Conservation (phyloP, 2,797 vertebrate genomes). For the Chloroceryle amazona region DNA sequence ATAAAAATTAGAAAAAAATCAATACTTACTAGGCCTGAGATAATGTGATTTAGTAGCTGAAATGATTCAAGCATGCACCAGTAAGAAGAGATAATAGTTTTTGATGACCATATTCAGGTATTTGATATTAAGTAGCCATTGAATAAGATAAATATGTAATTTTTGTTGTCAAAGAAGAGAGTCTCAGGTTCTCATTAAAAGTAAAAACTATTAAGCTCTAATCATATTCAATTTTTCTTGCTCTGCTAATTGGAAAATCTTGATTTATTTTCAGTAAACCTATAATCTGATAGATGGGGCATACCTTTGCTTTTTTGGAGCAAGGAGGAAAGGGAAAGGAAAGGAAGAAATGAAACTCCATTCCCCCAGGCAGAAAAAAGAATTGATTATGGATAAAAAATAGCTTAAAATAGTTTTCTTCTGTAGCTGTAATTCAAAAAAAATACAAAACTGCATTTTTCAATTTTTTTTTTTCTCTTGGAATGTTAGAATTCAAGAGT, state of each 20-base stretch:
- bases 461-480: not conserved
- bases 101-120: not conserved
- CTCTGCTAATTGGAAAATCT: not conserved
- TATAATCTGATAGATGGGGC: not conserved
- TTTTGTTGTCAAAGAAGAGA: conserved; percentile 10
- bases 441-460: not conserved
- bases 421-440: not conserved
- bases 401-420: not conserved
- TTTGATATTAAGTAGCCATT: conserved; percentile 11
- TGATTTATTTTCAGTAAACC: not conserved
- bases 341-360: not conserved
- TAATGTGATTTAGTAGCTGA: conserved; percentile 7
- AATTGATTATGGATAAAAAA: not conserved
- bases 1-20: not conserved
- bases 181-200: not conserved
- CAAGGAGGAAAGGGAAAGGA: not conserved
- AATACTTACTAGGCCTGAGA: not conserved
- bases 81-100: conserved; percentile 27
- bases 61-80: not conserved
- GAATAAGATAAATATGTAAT: conserved; percentile 1
- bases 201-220: not conserved
- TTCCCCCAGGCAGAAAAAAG: not conserved
- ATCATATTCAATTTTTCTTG: not conserved
- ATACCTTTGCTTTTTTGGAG: not conserved
- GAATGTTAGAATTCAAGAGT: not conserved